Base-by-base conservation (phyloP, 2,888 invertebrate species). In the Folsomia manolachei region DNA sequence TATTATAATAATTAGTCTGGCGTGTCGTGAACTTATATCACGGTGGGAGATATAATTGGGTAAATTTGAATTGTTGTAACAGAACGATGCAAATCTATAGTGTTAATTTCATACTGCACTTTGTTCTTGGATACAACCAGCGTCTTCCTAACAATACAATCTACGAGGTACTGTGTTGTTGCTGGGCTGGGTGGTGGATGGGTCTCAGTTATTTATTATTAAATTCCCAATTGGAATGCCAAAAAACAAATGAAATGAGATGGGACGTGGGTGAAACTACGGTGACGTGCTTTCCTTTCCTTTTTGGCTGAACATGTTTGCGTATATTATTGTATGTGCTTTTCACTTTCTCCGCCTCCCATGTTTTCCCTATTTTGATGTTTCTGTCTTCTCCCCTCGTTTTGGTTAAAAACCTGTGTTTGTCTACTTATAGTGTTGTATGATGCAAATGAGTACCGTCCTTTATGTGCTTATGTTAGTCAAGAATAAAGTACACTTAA, bases 181-280 rank as follows among this genome's bases (percentile, higher is more conserved):
- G 39, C 14, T 39, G 39, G 39, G 4, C 39, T 39, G 39, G 4
- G 39, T 39, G 39, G 39, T 26, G 67, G 56, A 53, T 53, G 65
- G 73, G 71, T 70, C 68, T 67, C 69, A 71, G 76, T 77, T 77
- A 77, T 78, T 74, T 76, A 78, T 78, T 78, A 78, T 78, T 78
- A 78, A 78, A 78, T 78, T 76, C 78, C 76, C 78, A 78, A 78
- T 78, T 78, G 78, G 76, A 78, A 76, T 75, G 73, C 75, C 74
- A 73, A 71, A 56, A 78, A 78, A 78, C 71, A 78, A 75, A 78
- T 75, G 74, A 76, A 76, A 75, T 75, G 77, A 77, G 75, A 75
- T 76, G 74, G 74, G 71, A 75, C 71, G n/a, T n/a, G 69, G 72
- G 65, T 72, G 71, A 65, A 71, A 73, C 56, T 19, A 56, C 56